These are phyloP conservation scores for Clepsis dumicolana DNA, from an alignment of 2,888 invertebrate species.

Conservation along the genomic window DNA sequence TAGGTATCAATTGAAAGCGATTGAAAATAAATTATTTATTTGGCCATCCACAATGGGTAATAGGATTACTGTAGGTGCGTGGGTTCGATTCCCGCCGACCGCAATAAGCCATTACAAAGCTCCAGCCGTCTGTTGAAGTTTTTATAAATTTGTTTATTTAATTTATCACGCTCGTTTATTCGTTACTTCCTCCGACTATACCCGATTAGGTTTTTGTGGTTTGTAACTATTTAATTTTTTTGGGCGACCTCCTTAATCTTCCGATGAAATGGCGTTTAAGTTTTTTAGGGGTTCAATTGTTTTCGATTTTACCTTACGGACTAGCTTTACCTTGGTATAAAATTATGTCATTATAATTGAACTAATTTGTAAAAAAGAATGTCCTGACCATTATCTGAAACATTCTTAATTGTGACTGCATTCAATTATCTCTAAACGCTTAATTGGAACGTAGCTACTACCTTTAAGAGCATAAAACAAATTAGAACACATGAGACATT, in stretches of 20 bases:
- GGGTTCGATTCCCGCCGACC: slow-evolving; percentile 76
- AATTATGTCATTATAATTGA: neutral
- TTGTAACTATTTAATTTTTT: slow-evolving; percentile 65
- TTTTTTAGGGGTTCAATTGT: slow-evolving; percentile 68
- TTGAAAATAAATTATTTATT: slow-evolving; percentile 82
- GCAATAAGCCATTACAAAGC: slow-evolving; percentile 67
- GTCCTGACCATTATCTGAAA: neutral
- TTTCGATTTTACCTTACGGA: slow-evolving; percentile 59
- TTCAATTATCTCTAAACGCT: slow-evolving; percentile 10
- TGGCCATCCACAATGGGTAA: slow-evolving; percentile 78
- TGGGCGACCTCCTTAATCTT: slow-evolving; percentile 57
- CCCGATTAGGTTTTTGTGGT: slow-evolving; percentile 82
- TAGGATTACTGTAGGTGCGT: slow-evolving; percentile 79
- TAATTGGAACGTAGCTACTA: slow-evolving; percentile 31
- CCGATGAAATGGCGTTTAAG: slow-evolving; percentile 66
- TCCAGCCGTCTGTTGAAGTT: slow-evolving; percentile 71
- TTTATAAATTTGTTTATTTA: slow-evolving; percentile 85
- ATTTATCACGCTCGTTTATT: slow-evolving; percentile 84
- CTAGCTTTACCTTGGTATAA: slow-evolving; percentile 20
- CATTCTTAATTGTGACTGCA: neutral
- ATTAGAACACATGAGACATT: slow-evolving; percentile 73
- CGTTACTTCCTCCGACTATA: slow-evolving; percentile 80
- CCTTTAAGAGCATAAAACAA: slow-evolving; percentile 66
- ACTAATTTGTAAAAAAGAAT: neutral
- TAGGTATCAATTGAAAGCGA: slow-evolving; percentile 65